Conservation (phyloP, 2,888 invertebrate species). For the Gari tellinella region DNA sequence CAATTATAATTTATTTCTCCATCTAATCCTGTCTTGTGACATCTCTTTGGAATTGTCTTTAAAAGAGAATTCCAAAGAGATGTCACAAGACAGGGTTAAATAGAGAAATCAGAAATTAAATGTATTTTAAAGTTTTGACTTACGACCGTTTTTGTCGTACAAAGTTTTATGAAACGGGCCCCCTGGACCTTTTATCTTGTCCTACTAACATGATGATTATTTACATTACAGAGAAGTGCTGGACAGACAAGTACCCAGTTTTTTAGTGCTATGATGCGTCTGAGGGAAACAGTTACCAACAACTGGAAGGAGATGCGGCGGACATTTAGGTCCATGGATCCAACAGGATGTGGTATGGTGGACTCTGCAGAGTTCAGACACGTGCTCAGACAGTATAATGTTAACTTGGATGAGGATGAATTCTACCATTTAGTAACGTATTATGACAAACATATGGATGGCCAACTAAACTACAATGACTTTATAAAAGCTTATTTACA, state of each 20-base stretch:
- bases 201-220: neutral
- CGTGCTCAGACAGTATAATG: conserved; percentile 77
- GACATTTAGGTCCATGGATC: conserved; percentile 74
- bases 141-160: too few relatives aligned
- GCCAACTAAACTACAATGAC: conserved; percentile 80
- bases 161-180: too few relatives aligned
- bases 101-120: too few relatives aligned
- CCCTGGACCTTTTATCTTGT: too few relatives aligned
- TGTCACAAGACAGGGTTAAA: too few relatives aligned
- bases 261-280: conserved; percentile 71
- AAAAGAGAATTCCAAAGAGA: too few relatives aligned
- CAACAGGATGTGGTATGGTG: conserved; percentile 67
- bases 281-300: conserved; percentile 72
- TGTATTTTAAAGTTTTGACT: too few relatives aligned
- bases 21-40: too few relatives aligned
- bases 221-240: conserved; percentile 59
- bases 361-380: conserved; percentile 74
- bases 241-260: conserved; percentile 61
- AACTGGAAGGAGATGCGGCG: conserved; percentile 83
- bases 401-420: conserved; percentile 81
- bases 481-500: conserved; percentile 79
- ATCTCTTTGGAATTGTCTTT: too few relatives aligned
- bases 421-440: conserved; percentile 79
- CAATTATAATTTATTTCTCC: too few relatives aligned
- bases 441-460: conserved; percentile 78